These are phyloP conservation scores for Lasioglossum albipes DNA, from an alignment of 1,140 invertebrate species.

Conservation along the genomic window DNA sequence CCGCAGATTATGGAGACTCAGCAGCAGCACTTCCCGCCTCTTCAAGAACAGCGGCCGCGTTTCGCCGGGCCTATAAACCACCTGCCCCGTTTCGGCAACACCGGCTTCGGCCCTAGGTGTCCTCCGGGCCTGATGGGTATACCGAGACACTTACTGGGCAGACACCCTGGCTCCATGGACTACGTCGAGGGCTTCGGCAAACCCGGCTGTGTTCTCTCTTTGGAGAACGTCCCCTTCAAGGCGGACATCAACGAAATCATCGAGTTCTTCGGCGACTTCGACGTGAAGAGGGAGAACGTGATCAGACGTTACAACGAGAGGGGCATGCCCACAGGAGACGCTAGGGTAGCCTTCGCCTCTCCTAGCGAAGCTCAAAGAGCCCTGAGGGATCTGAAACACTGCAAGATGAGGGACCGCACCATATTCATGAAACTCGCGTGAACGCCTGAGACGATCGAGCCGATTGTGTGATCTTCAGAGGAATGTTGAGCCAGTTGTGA, in stretches of 20 bases:
- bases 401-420: constrained; percentile 81
- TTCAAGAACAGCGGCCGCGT: constrained; percentile 70
- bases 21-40: constrained; percentile 59
- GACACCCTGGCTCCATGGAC: constrained; percentile 69
- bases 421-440: constrained; percentile 81
- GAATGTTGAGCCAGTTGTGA: too few relatives aligned
- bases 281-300: constrained; percentile 87
- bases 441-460: constrained; percentile 25
- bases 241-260: constrained; percentile 93
- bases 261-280: constrained; percentile 90
- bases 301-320: constrained; percentile 91
- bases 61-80: constrained; percentile 70
- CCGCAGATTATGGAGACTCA: constrained; percentile 59
- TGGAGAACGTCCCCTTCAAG: constrained; percentile 93
- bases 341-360: constrained; percentile 89
- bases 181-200: constrained; percentile 85
- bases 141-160: constrained; percentile 69
- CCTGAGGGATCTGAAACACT: constrained; percentile 81
- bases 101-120: constrained; percentile 70
- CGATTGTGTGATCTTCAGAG: not conserved
- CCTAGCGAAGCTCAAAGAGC: constrained; percentile 89
- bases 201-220: constrained; percentile 89
- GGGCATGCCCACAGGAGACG: constrained; percentile 93
- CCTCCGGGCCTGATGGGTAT: constrained; percentile 75
- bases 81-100: constrained; percentile 70